These are phyloP conservation scores for Zele albiditarsus DNA, from an alignment of 2,888 invertebrate species.

Conservation along the genomic window DNA sequence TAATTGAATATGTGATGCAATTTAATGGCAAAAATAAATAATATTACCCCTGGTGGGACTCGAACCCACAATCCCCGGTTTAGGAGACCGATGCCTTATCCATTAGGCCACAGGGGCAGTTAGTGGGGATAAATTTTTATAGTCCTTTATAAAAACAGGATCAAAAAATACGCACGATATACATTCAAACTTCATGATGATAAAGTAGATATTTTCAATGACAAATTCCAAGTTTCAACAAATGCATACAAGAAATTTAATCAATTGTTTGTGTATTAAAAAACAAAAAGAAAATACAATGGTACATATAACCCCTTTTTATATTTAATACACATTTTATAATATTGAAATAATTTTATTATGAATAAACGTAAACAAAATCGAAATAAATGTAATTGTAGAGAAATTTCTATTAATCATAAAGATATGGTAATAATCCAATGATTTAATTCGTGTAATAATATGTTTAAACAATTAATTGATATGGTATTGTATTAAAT, in stretches of 20 bases:
- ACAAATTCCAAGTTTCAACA: neutral
- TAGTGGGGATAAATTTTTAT: constrained; percentile 12
- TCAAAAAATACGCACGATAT: no score
- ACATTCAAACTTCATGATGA: neutral
- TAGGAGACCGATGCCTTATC: constrained; percentile 90
- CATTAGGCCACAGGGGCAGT: constrained; percentile 87
- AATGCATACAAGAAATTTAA: constrained; percentile 1
- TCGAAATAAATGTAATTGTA: neutral
- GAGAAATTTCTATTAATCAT: constrained; percentile 6
- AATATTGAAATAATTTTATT: neutral
- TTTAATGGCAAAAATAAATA: constrained; percentile 47
- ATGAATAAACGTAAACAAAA: neutral
- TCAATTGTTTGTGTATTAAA: neutral
- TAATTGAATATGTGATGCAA: no score
- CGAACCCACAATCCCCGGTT: constrained; percentile 90
- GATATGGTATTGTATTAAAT: neutral
- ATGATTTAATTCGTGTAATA: neutral
- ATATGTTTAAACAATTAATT: no score
- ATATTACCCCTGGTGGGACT: constrained; percentile 89
- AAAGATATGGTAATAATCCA: constrained; percentile 1
- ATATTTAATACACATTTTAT: neutral
- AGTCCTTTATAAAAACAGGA: neutral
- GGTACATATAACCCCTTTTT: neutral
- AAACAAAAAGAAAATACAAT: neutral
- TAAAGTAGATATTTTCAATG: neutral